Conservation (phyloP, 1,140 invertebrate genomes). For the Drosophila lacertosa region DNA sequence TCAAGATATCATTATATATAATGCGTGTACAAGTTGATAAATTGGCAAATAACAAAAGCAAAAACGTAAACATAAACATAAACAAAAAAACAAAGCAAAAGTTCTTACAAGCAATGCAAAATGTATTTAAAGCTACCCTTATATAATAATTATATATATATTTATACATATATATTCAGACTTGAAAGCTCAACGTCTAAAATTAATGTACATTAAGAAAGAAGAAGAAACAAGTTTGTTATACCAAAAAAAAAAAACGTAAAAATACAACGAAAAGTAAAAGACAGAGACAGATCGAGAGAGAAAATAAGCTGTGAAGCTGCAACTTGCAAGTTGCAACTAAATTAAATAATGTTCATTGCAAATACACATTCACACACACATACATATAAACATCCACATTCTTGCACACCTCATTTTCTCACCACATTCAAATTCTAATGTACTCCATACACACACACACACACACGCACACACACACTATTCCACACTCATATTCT, state of each 20-base stretch:
- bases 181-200: neutral
- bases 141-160: neutral
- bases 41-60: conserved; percentile 24
- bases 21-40: conserved; percentile 81
- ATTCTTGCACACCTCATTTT: neutral
- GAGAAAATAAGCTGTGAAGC: conserved; percentile 18
- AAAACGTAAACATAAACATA: no score
- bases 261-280: neutral
- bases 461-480: conserved; percentile 5
- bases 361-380: neutral
- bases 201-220: conserved; percentile 6
- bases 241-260: neutral
- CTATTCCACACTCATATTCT: neutral
- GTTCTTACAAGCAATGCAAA: no score
- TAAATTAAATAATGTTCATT: conserved; percentile 4
- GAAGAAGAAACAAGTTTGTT: neutral
- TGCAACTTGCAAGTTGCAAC: conserved; percentile 42
- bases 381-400: conserved; percentile 9
- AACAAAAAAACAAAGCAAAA: no score
- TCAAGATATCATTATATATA: conserved; percentile 84
- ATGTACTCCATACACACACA: conserved; percentile 6
- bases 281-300: neutral
- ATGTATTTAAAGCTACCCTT: no score
- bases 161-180: neutral
- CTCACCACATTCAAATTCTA: neutral